Percentiles rank a stretch among this genome's conserved stretches.
Conservation (phyloP, 2,797 vertebrate genomes). For the Eremophila alpestris region DNA sequence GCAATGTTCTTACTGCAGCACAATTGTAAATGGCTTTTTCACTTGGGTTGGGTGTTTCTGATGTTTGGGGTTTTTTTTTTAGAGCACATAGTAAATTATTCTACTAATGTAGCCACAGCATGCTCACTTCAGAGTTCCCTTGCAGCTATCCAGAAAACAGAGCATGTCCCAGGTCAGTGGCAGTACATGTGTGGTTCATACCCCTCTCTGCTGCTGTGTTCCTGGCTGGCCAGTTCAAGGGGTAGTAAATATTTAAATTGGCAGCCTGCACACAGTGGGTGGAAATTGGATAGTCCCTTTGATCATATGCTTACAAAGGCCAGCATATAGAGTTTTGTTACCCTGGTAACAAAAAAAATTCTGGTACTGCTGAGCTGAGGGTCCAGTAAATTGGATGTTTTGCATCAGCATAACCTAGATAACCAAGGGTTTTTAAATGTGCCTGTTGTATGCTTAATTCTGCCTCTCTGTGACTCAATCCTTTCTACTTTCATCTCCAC, state of each 20-base stretch:
- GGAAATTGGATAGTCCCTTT: constrained; percentile 52
- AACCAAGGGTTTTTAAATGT: background rate
- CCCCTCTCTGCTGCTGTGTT: background rate
- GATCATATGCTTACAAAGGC: background rate
- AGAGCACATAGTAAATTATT: background rate
- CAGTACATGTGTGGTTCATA: background rate
- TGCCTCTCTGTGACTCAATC: background rate
- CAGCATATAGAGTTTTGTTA: background rate
- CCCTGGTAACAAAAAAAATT: background rate
- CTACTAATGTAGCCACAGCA: background rate
- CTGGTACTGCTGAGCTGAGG: background rate
- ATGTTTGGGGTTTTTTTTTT: background rate
- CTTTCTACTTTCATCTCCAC: background rate
- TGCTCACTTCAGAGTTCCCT: background rate
- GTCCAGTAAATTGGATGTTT: background rate
- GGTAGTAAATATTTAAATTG: constrained; percentile 61
- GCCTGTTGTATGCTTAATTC: background rate
- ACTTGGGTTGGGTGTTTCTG: background rate
- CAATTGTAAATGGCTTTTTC: background rate
- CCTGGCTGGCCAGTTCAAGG: constrained; percentile 32
- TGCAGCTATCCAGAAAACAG: background rate
- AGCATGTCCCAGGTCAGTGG: background rate
- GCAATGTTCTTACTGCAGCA: background rate
- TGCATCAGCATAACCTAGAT: background rate
- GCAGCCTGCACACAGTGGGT: constrained; percentile 30